Evolutionary conservation across 37 sponge, comb jelly and placozoan genomes (phyloP).

Genomic region (Aphrocallistes beatrix): DNA sequence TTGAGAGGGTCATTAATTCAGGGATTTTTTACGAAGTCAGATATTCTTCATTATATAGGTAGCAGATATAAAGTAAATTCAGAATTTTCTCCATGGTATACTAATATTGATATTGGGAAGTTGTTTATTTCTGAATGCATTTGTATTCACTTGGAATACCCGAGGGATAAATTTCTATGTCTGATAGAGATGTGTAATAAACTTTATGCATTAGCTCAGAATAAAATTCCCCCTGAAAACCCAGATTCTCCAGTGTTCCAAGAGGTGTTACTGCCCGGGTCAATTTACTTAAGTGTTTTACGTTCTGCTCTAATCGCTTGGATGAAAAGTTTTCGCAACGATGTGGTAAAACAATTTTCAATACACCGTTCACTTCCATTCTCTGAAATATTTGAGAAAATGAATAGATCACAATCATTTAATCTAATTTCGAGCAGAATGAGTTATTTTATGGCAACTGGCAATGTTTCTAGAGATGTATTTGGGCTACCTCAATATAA

Average conservation of each 20-base stretch:
- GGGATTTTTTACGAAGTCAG: slow-evolving; percentile 33
- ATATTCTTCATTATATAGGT: slow-evolving; percentile 56
- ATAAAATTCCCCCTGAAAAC: slow-evolving; percentile 59
- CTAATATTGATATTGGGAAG: slow-evolving; percentile 55
- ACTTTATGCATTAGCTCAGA: slow-evolving; percentile 59
- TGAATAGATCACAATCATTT: neutral
- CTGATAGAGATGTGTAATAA: slow-evolving; percentile 65
- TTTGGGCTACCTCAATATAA: neutral
- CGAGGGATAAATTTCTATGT: slow-evolving; percentile 83
- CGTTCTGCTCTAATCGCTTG: neutral
- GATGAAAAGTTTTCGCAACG: neutral
- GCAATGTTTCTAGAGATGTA: neutral
- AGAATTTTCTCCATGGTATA: slow-evolving; percentile 59
- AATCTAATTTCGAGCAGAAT: neutral
- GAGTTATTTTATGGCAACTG: neutral
- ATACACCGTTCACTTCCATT: neutral
- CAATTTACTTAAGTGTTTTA: slow-evolving; percentile 65
- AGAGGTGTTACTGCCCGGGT: slow-evolving; percentile 84
- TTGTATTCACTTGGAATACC: slow-evolving; percentile 61
- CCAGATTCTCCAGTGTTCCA: slow-evolving; percentile 93
- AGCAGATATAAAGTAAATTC: slow-evolving; percentile 51
- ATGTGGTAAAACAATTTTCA: neutral
- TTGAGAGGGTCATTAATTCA: slow-evolving; percentile 32
- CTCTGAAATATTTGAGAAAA: neutral
- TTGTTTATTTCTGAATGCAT: slow-evolving; percentile 45